Conservation (phyloP, 37 sponge, comb jelly and placozoan species). For the Dysidea cf. avara region DNA sequence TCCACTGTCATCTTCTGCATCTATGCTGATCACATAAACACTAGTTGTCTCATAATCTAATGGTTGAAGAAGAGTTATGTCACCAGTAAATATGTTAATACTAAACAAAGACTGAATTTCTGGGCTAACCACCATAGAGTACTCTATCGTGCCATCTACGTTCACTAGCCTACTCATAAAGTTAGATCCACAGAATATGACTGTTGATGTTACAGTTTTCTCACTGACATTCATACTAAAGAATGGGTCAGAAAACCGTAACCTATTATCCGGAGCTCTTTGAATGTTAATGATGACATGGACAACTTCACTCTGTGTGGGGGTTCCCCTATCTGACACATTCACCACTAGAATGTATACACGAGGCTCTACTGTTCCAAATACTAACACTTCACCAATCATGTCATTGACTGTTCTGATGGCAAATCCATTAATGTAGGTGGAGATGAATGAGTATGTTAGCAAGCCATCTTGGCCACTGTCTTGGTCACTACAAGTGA, state of each 20-base stretch:
- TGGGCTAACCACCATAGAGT: too few species aligned
- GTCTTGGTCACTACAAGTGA: slow-evolving; percentile 51
- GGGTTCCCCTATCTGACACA: slow-evolving; percentile 26
- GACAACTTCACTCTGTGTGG: slow-evolving; percentile 4
- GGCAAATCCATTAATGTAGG: slow-evolving; percentile 9
- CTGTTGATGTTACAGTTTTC: slow-evolving; percentile 3
- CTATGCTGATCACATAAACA: too few species aligned
- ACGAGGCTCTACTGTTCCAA: neutral
- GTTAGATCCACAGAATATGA: slow-evolving; percentile 27
- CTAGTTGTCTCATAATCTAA: too few species aligned
- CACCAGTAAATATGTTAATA: too few species aligned
- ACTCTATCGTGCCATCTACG: too few species aligned
- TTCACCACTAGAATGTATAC: slow-evolving; percentile 32
- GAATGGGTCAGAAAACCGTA: too few species aligned
- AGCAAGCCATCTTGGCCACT: slow-evolving; percentile 34
- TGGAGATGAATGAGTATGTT: slow-evolving; percentile 20
- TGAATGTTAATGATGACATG: slow-evolving; percentile 26
- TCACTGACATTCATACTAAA: slow-evolving; percentile 36
- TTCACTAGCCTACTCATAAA: too few species aligned
- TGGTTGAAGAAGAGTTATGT: too few species aligned
- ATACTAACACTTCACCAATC: neutral
- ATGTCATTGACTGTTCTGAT: neutral
- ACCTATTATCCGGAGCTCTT: too few species aligned
- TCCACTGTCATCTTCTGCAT: too few species aligned
- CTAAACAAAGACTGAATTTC: too few species aligned